Percentiles rank a stretch among this genome's conserved stretches.
Evolutionary conservation across 2,888 invertebrate species (phyloP).

Genomic region (Dicycla oo): DNA sequence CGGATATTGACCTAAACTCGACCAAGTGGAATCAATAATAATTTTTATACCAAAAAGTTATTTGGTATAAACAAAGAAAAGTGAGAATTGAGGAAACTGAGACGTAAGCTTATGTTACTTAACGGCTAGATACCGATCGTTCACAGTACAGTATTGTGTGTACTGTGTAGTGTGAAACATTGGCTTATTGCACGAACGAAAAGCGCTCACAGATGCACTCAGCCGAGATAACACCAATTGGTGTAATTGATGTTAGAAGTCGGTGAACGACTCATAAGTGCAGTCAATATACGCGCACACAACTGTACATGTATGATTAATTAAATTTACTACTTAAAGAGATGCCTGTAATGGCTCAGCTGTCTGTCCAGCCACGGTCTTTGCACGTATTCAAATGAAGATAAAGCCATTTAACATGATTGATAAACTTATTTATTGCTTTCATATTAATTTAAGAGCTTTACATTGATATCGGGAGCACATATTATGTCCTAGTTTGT

Average conservation of each 20-base stretch:
- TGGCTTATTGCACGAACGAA: constrained; percentile 65
- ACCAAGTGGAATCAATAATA: constrained; percentile 20
- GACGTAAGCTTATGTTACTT: constrained; percentile 69
- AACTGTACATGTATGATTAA: constrained; percentile 75
- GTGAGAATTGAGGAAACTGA: constrained; percentile 65
- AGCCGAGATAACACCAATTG: constrained; percentile 76
- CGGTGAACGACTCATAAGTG: constrained; percentile 72
- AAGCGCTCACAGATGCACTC: constrained; percentile 71
- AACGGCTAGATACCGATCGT: constrained; percentile 72
- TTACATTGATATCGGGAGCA: constrained; percentile 31
- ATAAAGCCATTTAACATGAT: constrained; percentile 58
- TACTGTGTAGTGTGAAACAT: constrained; percentile 67
- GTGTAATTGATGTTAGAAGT: constrained; percentile 78
- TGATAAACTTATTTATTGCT: constrained; percentile 52
- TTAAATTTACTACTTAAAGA: constrained; percentile 69
- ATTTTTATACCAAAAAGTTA: constrained; percentile 9
- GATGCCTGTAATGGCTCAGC: constrained; percentile 65
- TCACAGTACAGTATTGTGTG: constrained; percentile 60
- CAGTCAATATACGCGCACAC: constrained; percentile 70
- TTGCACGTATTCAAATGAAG: constrained; percentile 59
- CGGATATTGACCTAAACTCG: constrained; percentile 66
- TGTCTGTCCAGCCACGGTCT: constrained; percentile 43
- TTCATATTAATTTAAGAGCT: constrained; percentile 40
- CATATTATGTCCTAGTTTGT: constrained; percentile 27
- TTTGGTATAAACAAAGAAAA: constrained; percentile 50